Base-by-base conservation (phyloP, 2,113 vertebrate species). In the Pelecanoides urinatrix region DNA sequence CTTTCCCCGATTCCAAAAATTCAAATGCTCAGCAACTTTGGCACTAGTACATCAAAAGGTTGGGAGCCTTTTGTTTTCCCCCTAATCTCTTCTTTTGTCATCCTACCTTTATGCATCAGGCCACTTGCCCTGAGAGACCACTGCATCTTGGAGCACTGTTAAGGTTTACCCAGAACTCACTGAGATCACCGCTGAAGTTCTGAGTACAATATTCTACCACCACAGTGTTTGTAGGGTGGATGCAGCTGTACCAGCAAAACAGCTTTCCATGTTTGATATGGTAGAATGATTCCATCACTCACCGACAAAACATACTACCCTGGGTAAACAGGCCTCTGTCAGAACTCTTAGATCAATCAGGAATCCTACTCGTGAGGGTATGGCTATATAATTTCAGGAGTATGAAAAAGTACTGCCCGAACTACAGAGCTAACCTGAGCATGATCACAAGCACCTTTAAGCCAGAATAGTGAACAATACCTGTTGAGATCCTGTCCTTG, bases 401-500 rank as follows among this genome's bases (percentile, higher is more conserved):
- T 2, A 67, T 7, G 22, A 49, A 32, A 73, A 67, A 45, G 14
- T 11, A 53, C 44, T 47, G 55, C 38, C 49, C 5, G 2, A 74
- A 19, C 42, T 22, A 17, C 76, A 47, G 56, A 90, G 62, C 45
- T 4, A 45, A 58, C 14, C 59, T 22, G 50, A 58, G n/a, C 55
- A 18, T 0, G 20, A 71, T 6, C 42, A 66, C 66, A 30, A 59
- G 18, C 50, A 38, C 66, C 42, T 58, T 52, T 16, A 30, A 26
- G 59, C 27, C 38, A 72, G 22, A 55, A n/a, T 2, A 90, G 18
- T 9, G 55, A 72, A 13, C 90, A 96, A 25, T 95, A 99, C 99
- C 99, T 99, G 98, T 96, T 98, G 66, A 99, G 96, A 70, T 99
- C 99, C 96, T 99, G 99, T 30, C 99, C 99, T 50, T 99, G 99